These are phyloP conservation scores for Vulpes vulpes DNA, from an alignment of 2,113 vertebrate genomes.

Conservation along the genomic window DNA sequence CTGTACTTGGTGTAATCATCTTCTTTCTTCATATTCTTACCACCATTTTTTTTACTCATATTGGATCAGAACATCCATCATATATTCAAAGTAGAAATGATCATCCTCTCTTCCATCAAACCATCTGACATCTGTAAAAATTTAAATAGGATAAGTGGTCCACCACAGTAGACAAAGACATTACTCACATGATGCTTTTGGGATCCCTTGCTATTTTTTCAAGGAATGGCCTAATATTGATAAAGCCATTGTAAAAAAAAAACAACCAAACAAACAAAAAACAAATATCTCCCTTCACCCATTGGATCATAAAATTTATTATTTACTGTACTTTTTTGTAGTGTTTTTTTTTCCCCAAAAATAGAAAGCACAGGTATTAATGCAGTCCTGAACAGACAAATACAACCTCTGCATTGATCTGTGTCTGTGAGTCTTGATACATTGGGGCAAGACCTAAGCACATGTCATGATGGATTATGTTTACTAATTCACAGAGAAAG, in stretches of 20 bases:
- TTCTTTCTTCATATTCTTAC: neutral
- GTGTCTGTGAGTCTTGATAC: neutral
- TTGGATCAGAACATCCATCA: neutral
- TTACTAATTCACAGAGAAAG: neutral
- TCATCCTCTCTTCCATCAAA: neutral
- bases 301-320: neutral
- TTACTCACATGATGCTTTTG: neutral
- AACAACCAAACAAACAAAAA: neutral
- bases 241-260: neutral
- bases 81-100: neutral
- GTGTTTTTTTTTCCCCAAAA: slow-evolving; percentile 45
- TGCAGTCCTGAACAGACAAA: neutral
- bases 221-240: neutral
- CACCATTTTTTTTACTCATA: neutral
- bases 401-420: neutral
- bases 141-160: neutral
- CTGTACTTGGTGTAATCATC: neutral
- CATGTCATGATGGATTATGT: neutral
- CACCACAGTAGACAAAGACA: neutral
- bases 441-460: neutral
- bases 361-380: neutral
- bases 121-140: neutral
- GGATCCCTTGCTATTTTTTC: neutral
- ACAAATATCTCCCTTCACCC: neutral
- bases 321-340: neutral